phyloP scores from a whole-genome alignment of 1,140 invertebrate genomes.

The Drosophila sproati region DNA sequence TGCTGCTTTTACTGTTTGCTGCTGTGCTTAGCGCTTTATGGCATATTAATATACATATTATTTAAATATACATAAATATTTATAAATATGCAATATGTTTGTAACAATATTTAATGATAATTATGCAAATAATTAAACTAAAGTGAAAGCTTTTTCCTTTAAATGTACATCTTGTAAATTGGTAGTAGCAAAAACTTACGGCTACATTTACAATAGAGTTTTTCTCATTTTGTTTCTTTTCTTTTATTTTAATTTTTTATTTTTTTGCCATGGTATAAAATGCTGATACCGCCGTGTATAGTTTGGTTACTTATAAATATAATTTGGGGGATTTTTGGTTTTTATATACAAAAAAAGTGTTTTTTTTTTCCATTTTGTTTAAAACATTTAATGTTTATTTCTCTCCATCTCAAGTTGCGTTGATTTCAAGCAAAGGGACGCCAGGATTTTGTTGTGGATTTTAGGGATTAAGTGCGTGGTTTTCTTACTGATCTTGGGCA shows the following conservation, averaged over 20 bases:
- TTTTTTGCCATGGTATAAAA: conserved; percentile 64
- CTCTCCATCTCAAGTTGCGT: conserved; percentile 12
- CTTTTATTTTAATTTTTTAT: conserved; percentile 1
- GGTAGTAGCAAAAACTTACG: conserved; percentile 81
- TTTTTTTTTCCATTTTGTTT: conserved; percentile 16
- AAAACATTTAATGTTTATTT: conserved; percentile 70
- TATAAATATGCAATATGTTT: conserved; percentile 81
- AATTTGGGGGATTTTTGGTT: conserved; percentile 53
- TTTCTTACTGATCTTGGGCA: conserved; percentile 21
- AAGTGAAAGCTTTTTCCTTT: conserved; percentile 81
- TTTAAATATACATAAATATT: conserved; percentile 58
- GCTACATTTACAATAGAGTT: conserved; percentile 74
- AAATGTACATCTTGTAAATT: conserved; percentile 81
- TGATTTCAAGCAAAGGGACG: conserved; percentile 20
- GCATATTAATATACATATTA: conserved; percentile 64
- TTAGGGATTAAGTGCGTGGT: conserved; percentile 8
- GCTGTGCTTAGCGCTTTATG: conserved; percentile 69
- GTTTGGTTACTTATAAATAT: conserved; percentile 57
- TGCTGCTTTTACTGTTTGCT: conserved; percentile 37
- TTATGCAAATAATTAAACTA: conserved; percentile 82
- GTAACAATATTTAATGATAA: conserved; percentile 79
- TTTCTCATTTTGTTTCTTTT: conserved; percentile 16
- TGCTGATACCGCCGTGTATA: conserved; percentile 56
- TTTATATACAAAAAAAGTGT: conserved; percentile 65
- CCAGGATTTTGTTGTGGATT: conserved; percentile 2